Evolutionary conservation across 2,888 invertebrate species (phyloP).

Genomic region (Pimpla rufipes): DNA sequence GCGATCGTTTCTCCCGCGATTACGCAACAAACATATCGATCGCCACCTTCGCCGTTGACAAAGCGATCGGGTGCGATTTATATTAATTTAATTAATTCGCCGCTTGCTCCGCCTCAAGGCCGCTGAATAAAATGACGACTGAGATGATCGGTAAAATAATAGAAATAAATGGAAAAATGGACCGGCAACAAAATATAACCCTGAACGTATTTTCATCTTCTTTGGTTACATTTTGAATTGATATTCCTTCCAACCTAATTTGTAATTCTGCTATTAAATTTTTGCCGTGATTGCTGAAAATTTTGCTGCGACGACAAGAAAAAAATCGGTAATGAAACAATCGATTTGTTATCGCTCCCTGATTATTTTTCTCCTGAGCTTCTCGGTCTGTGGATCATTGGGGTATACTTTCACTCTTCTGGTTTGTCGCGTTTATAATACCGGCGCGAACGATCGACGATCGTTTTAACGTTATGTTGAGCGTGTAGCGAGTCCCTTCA

Average conservation of each 20-base stretch:
- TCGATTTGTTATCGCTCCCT: no score
- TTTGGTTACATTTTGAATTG: no score
- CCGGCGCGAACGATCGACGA: slow-evolving; percentile 51
- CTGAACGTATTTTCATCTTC: no score
- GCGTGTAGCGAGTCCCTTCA: slow-evolving; percentile 71
- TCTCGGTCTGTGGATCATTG: slow-evolving; percentile 42
- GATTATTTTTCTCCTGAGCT: not conserved
- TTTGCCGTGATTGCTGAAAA: no score
- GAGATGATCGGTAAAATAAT: no score
- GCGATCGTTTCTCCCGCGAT: slow-evolving; percentile 41
- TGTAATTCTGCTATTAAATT: no score
- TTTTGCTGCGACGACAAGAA: no score
- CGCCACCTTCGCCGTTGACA: slow-evolving; percentile 11
- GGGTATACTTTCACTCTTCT: slow-evolving; percentile 67
- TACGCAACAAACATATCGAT: slow-evolving; percentile 51
- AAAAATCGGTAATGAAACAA: no score
- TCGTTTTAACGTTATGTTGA: slow-evolving; percentile 63
- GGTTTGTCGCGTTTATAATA: slow-evolving; percentile 50
- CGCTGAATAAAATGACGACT: slow-evolving; percentile 5
- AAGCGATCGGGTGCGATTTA: slow-evolving; percentile 21
- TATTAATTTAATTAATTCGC: slow-evolving; percentile 31
- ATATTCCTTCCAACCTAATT: no score
- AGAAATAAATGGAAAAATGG: no score
- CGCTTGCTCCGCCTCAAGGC: not conserved
- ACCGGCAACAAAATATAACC: no score